These are phyloP conservation scores for Caprella mutica DNA, from an alignment of 2,888 invertebrate species.

Conservation along the genomic window DNA sequence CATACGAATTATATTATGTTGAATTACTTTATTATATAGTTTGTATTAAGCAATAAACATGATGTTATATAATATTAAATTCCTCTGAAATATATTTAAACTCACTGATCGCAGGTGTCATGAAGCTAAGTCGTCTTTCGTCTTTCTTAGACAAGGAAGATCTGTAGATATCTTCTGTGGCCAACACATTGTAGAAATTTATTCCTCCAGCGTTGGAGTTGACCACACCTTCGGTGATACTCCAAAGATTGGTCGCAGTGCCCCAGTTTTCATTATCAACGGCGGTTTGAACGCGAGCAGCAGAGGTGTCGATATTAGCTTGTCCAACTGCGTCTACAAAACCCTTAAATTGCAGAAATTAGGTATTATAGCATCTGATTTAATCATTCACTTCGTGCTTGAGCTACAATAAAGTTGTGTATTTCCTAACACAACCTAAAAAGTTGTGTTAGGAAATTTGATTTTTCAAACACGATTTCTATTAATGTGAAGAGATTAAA, in stretches of 20 bases:
- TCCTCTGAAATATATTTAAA: not conserved
- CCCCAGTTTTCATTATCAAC: slow-evolving; percentile 19
- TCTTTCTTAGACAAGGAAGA: not conserved
- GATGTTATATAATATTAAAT: too few species aligned
- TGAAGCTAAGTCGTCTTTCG: slow-evolving; percentile 15
- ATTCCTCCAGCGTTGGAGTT: slow-evolving; percentile 13
- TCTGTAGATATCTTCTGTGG: slow-evolving; percentile 20
- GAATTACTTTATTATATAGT: too few species aligned
- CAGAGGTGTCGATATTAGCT: slow-evolving; percentile 15
- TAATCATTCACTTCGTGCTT: not conserved
- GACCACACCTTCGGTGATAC: slow-evolving; percentile 19
- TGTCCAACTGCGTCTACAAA: slow-evolving; percentile 23
- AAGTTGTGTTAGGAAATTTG: too few species aligned
- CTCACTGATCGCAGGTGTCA: slow-evolving; percentile 26
- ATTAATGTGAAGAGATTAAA: too few species aligned
- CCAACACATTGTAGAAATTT: slow-evolving; percentile 34
- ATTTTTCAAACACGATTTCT: too few species aligned
- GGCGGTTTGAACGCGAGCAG: slow-evolving; percentile 16
- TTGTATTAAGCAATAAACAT: too few species aligned
- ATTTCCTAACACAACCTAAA: too few species aligned
- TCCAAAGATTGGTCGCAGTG: slow-evolving; percentile 20
- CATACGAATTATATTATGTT: too few species aligned
- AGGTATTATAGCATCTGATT: not conserved
- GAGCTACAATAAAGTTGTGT: too few species aligned
- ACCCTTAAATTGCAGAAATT: slow-evolving; percentile 10